Evolutionary conservation across 2,888 invertebrate genomes (phyloP).

Genomic region (Linyphia triangularis): DNA sequence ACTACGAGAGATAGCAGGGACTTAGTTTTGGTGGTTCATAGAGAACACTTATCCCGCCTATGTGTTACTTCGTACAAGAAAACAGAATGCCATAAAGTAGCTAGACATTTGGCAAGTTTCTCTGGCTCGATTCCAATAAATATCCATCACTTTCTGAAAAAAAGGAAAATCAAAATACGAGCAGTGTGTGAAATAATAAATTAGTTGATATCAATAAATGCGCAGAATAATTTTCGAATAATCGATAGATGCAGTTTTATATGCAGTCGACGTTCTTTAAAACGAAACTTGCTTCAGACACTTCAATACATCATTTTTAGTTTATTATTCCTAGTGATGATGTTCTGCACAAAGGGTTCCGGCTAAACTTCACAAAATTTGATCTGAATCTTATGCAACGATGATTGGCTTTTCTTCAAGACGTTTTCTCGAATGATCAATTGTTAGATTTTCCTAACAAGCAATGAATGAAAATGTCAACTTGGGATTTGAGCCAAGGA

Average conservation of each 20-base stretch:
- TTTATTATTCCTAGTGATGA: no score
- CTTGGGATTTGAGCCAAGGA: no score
- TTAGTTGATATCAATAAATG: not conserved
- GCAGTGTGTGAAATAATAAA: not conserved
- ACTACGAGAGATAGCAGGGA: no score
- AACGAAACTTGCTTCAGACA: not conserved
- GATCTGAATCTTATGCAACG: no score
- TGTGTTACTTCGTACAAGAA: not conserved
- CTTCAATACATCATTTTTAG: no score
- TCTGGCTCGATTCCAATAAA: slow-evolving; percentile 18
- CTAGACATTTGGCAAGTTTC: slow-evolving; percentile 5
- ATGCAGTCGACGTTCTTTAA: not conserved
- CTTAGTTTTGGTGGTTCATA: not conserved
- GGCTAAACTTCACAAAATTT: no score
- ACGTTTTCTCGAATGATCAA: no score
- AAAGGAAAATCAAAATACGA: not conserved
- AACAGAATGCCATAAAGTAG: not conserved
- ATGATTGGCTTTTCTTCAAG: no score
- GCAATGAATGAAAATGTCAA: no score
- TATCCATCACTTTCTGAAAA: slow-evolving; percentile 5
- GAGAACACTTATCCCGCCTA: not conserved
- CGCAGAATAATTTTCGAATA: not conserved
- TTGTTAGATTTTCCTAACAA: no score
- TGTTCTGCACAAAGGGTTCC: no score
- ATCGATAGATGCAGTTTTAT: not conserved